Base-by-base conservation (phyloP, 2,113 vertebrate species). In the Lepus americanus region DNA sequence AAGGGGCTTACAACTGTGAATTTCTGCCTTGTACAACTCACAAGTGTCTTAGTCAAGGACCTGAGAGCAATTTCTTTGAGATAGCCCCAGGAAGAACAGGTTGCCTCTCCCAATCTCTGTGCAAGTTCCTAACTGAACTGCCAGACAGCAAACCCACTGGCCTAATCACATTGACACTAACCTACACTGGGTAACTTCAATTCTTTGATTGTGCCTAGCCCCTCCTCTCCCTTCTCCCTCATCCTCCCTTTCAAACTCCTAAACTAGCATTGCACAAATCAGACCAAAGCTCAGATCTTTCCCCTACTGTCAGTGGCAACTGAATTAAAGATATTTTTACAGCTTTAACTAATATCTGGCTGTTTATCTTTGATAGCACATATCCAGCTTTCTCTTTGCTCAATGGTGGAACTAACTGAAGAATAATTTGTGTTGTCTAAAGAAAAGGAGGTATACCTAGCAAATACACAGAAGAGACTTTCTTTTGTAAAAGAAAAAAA, bases 401-500 rank as follows among this genome's bases (percentile, higher is more conserved):
- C 16, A 51, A 23, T 33, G 51, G 66, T 9, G 17, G 25, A 73
- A 83, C 63, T 83, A 70, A 87, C 17, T 53, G 44, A 70, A 59
- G 70, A 78, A 31, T 85, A 85, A 22, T 88, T 77, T 81, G 23
- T 22, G 36, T 63, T 85, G n/a, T 63, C 5, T 36, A 25, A 25
- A 25, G 9, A n/a, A 61, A 29, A 88, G 79, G 22, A 80, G 27
- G 8, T 2, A 70, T 11, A 13, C 1, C 59, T 39, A 70, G 20
- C 20, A 74, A 76, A 53, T 79, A 27, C 4, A 29, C 67, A 91
- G 44, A 19, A 90, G 78, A 31, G 89, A 90, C 3, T 27, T 74
- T 81, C 55, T 64, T 89, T 80, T 29, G 11, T 66, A 72, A 89
- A 81, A 6, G 61, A 49, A 67, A 95, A 67, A 95, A 88, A 49